Conservation (phyloP, 2,888 invertebrate genomes). For the Clunio marinus region DNA sequence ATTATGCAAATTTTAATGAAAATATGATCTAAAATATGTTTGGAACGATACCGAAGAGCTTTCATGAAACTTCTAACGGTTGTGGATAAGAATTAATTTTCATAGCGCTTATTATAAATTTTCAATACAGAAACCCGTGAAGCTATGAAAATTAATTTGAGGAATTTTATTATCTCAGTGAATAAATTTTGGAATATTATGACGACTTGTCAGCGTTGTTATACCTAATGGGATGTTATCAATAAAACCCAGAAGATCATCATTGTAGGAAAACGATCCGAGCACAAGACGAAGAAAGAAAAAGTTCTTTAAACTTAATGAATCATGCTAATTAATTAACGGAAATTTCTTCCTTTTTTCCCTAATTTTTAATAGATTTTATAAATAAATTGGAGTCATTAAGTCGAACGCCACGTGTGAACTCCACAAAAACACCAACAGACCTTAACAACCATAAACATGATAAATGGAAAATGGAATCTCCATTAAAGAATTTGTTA, state of each 20-base stretch:
- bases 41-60: constrained; percentile 26
- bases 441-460: constrained; percentile 22
- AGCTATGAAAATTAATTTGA: constrained; percentile 23
- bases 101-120: constrained; percentile 25
- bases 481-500: constrained; percentile 5
- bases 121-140: not conserved
- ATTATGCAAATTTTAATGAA: constrained; percentile 31
- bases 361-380: not conserved
- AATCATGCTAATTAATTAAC: not conserved
- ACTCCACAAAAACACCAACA: constrained; percentile 9
- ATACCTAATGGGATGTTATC: too few relatives aligned
- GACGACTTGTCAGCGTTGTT: too few relatives aligned
- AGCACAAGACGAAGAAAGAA: too few relatives aligned
- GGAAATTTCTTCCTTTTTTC: not conserved
- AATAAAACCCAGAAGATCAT: too few relatives aligned
- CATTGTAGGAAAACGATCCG: too few relatives aligned
- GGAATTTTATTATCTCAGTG: too few relatives aligned
- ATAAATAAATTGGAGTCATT: constrained; percentile 20
- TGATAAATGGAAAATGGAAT: constrained; percentile 29
- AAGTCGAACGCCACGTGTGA: not conserved
- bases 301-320: too few relatives aligned
- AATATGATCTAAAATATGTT: constrained; percentile 9
- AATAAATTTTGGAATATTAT: too few relatives aligned
- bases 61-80: not conserved
- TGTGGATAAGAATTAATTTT: constrained; percentile 28